Conservation (phyloP, 2,888 invertebrate species). For the Anarsia innoxiella region DNA sequence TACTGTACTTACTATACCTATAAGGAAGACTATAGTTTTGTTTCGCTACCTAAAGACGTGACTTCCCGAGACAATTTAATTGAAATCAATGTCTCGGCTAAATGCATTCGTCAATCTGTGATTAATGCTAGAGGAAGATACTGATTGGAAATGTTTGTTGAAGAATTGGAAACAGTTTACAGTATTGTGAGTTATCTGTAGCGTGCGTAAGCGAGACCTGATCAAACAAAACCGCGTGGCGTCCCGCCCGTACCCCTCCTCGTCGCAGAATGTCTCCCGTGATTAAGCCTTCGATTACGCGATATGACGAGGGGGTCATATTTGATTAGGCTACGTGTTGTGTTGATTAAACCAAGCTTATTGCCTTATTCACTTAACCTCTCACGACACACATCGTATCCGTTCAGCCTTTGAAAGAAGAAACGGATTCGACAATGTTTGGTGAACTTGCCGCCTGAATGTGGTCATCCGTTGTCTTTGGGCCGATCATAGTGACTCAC, state of each 20-base stretch:
- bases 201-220: conserved; percentile 47
- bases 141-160: too few relatives aligned
- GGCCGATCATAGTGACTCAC: too few relatives aligned
- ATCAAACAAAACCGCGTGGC: conserved; percentile 52
- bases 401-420: conserved; percentile 36
- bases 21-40: too few relatives aligned
- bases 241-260: conserved; percentile 30
- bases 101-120: too few relatives aligned
- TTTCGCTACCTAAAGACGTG: too few relatives aligned
- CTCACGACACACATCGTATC: conserved; percentile 37
- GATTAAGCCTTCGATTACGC: conserved; percentile 72
- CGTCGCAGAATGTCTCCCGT: conserved; percentile 58
- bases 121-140: too few relatives aligned
- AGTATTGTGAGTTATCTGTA: too few relatives aligned
- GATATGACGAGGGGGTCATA: conserved; percentile 70
- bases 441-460: conserved; percentile 37
- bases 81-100: too few relatives aligned
- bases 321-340: conserved; percentile 71
- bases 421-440: conserved; percentile 27
- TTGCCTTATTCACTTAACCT: conserved; percentile 65
- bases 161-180: too few relatives aligned
- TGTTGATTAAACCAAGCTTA: conserved; percentile 72
- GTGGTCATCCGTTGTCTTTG: conserved; percentile 27
- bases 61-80: too few relatives aligned
- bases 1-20: too few relatives aligned